Base-by-base conservation (phyloP, 2,113 vertebrate genomes). In the Hippocampus comes region DNA sequence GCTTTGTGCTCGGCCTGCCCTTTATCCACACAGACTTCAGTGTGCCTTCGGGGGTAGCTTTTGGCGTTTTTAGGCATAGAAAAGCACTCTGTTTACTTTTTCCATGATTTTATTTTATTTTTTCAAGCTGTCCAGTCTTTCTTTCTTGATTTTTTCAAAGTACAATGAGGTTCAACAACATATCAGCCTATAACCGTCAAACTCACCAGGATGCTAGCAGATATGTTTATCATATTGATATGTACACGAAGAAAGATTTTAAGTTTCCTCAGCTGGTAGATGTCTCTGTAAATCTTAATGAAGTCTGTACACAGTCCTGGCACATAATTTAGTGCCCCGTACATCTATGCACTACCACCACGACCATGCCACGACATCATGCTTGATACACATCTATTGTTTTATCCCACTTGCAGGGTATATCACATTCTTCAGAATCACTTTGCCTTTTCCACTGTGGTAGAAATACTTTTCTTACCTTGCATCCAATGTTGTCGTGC, bases 211-310 rank as follows among this genome's bases (percentile, higher is more conserved):
- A 87, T 80, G 77, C 83, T 59, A 72, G 86, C 88, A 88, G 84
- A 92, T 87, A 85, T 80, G 86, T 93, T 92, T 92, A 93, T 93
- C 92, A 93, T 92, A 92, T 92, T 93, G 91, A 92, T 92, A 92
- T 88, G 88, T 87, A 89, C 75, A 70, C 89, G 79, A 71, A 78
- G 89, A 90, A 82, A 87, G 87, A 83, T 88, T 82, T 78, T 68
- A 63, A 73, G 83, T 87, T 67, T 82, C 78, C 85, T 73, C 82
- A 82, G 83, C 84, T 84, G 75, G 77, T 86, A 87, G 84, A 88
- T 48, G 76, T 83, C 67, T 90, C 80, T 76, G 84, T 77, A 68
- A 83, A 78, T 77, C 74, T 76, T 78, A 78, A 78, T 70, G 71
- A 87, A 89, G 86, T 86, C 88, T 91, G 86, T 86, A 82, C 76